Evolutionary conservation across 2,113 vertebrate species (phyloP).

Genomic region (Hoplias malabaricus): DNA sequence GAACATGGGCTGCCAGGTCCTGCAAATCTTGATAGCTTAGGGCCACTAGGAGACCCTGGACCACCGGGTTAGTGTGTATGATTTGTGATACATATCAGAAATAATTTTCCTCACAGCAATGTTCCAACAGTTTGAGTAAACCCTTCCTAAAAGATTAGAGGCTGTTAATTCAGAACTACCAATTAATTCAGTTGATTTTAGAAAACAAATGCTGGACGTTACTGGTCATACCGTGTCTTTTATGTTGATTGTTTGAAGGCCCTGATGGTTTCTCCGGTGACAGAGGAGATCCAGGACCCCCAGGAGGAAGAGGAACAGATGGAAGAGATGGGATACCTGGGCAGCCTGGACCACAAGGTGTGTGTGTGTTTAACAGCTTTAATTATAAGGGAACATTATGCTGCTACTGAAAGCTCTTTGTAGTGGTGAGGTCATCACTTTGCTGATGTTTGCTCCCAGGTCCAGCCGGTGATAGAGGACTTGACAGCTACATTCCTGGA

Average conservation of each 20-base stretch:
- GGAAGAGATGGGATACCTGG: slow-evolving; percentile 55
- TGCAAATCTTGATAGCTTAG: too few relatives aligned
- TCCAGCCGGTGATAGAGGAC: slow-evolving; percentile 56
- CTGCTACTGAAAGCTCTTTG: neutral
- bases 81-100: neutral
- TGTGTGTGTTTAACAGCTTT: neutral
- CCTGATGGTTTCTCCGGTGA: slow-evolving; percentile 42
- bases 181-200: too few relatives aligned
- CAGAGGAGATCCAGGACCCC: slow-evolving; percentile 56
- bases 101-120: too few relatives aligned
- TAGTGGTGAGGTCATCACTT: neutral
- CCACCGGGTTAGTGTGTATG: slow-evolving; percentile 40
- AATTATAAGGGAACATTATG: neutral
- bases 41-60: slow-evolving; percentile 27
- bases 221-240: too few relatives aligned
- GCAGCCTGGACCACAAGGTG: slow-evolving; percentile 52
- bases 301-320: slow-evolving; percentile 54
- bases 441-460: slow-evolving; percentile 46
- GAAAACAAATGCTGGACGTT: too few relatives aligned
- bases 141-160: too few relatives aligned
- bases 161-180: too few relatives aligned
- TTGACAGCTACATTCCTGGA: slow-evolving; percentile 41
- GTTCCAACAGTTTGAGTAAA: too few relatives aligned
- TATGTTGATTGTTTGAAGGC: slow-evolving; percentile 50
- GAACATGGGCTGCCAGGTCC: slow-evolving; percentile 38